Conservation (phyloP, 2,113 vertebrate species). For the Misgurnus mizolepis region DNA sequence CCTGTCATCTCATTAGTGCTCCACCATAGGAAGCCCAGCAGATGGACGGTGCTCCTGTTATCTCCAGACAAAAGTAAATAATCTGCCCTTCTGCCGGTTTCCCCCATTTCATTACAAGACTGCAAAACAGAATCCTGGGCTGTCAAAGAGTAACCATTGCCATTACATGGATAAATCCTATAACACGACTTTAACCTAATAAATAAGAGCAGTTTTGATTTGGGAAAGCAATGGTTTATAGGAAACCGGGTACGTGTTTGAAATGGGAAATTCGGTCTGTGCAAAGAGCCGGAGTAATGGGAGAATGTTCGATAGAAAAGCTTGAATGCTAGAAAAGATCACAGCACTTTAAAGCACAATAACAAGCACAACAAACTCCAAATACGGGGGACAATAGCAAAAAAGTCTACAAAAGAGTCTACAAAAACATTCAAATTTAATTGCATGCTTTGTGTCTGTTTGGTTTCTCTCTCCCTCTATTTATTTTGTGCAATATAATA, state of each 20-base stretch:
- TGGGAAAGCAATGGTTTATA: conserved; percentile 42
- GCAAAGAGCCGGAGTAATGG: neutral
- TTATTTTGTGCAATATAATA: too few species aligned
- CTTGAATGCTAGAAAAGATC: neutral
- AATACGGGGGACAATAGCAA: neutral
- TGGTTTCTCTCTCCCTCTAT: too few species aligned
- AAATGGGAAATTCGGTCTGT: conserved; percentile 29
- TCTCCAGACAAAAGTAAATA: conserved; percentile 64
- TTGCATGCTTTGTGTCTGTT: too few species aligned
- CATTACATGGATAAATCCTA: conserved; percentile 67
- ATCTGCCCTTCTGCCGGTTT: conserved; percentile 67
- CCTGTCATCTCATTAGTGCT: conserved; percentile 75
- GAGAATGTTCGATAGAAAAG: neutral
- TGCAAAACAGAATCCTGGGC: conserved; percentile 57
- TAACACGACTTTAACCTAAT: conserved; percentile 67
- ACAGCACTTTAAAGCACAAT: neutral
- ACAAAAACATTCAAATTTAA: too few species aligned
- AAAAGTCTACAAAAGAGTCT: neutral
- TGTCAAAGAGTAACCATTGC: conserved; percentile 67
- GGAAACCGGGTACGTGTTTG: conserved; percentile 44
- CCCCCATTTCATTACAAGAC: conserved; percentile 68
- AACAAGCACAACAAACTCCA: neutral
- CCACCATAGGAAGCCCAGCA: conserved; percentile 61
- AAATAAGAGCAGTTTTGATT: conserved; percentile 74
- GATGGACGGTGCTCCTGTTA: conserved; percentile 61